phyloP scores from a whole-genome alignment of 2,888 invertebrate genomes.

The Cerastoderma edule region DNA sequence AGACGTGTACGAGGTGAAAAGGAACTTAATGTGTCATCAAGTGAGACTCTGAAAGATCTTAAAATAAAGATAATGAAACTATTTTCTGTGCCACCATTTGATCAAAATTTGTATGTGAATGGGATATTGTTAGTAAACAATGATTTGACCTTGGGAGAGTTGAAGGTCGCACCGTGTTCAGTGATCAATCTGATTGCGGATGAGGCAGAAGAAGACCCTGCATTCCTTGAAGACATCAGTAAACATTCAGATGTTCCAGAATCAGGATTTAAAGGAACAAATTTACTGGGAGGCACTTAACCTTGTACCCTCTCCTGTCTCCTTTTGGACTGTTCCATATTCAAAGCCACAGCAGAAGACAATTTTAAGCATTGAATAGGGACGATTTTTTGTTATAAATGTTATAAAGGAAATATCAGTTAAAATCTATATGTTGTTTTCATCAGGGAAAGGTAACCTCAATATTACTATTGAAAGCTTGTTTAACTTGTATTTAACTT shows the following conservation, averaged over 20 bases:
- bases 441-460: too few relatives aligned
- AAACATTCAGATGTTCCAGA: slow-evolving; percentile 77
- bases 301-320: background rate
- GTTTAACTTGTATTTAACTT: too few relatives aligned
- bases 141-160: slow-evolving; percentile 59
- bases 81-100: slow-evolving; percentile 84
- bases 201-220: slow-evolving; percentile 79
- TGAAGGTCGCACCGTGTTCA: slow-evolving; percentile 60
- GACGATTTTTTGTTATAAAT: too few relatives aligned
- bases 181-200: slow-evolving; percentile 76
- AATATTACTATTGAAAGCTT: too few relatives aligned
- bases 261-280: slow-evolving; percentile 83
- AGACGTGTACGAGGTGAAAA: slow-evolving; percentile 84
- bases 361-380: too few relatives aligned
- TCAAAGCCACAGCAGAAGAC: background rate
- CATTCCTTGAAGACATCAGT: slow-evolving; percentile 78
- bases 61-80: slow-evolving; percentile 84
- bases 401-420: too few relatives aligned
- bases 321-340: background rate
- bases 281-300: slow-evolving; percentile 53
- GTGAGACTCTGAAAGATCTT: slow-evolving; percentile 83
- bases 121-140: slow-evolving; percentile 79
- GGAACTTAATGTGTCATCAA: slow-evolving; percentile 83
- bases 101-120: slow-evolving; percentile 82
- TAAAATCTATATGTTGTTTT: too few relatives aligned